These are phyloP conservation scores for Crossocerus cetratus DNA, from an alignment of 2,888 invertebrate genomes.

Conservation along the genomic window DNA sequence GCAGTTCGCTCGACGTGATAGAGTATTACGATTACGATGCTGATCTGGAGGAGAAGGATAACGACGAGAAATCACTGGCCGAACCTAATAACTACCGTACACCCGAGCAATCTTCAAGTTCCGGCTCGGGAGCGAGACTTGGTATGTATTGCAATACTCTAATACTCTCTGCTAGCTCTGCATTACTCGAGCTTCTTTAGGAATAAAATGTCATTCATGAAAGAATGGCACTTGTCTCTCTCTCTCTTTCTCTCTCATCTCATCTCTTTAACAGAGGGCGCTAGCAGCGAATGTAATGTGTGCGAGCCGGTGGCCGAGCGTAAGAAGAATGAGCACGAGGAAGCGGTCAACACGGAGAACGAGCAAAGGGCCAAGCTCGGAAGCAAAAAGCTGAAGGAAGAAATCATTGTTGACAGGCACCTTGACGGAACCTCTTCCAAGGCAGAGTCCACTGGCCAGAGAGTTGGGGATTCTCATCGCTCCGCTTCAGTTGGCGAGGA, in stretches of 20 bases:
- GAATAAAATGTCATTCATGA: no score
- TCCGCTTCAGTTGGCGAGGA: conserved; percentile 39
- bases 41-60: conserved; percentile 38
- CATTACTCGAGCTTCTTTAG: no score
- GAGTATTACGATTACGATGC: conserved; percentile 67
- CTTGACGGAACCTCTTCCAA: conserved; percentile 1
- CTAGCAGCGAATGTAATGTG: no score
- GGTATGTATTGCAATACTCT: no score
- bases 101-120: conserved; percentile 14
- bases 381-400: conserved; percentile 52
- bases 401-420: conserved; percentile 57
- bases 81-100: not conserved
- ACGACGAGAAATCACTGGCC: conserved; percentile 12
- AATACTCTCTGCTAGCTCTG: conserved; percentile 13
- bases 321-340: conserved; percentile 16
- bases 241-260: no score
- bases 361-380: conserved; percentile 40
- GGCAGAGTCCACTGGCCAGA: conserved; percentile 24
- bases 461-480: conserved; percentile 15
- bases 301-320: not conserved
- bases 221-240: no score
- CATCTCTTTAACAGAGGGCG: no score
- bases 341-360: conserved; percentile 24
- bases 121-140: conserved; percentile 11
- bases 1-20: conserved; percentile 45